Evolutionary conservation across 1,140 invertebrate species (phyloP), one percentile per base, ranked within the genome.

Genomic region (Cataglyphis hispanica): DNA sequence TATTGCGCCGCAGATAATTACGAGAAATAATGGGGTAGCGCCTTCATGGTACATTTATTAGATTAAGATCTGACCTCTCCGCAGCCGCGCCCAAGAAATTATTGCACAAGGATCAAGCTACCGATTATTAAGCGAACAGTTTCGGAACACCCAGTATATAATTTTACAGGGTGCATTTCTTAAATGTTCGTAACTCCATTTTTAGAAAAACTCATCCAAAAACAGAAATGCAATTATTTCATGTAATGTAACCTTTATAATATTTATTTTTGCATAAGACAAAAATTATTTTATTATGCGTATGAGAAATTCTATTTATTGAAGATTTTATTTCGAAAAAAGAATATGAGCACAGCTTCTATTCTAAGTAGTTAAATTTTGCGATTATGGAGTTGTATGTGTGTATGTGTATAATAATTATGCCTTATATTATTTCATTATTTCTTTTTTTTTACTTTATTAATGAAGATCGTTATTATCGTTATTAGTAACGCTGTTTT

Each of bases 21-120:
- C 61, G 86, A 85, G 74, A 75, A 88, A 85, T 78, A 87, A 56
- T 61, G 46, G 46, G 46, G 69, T 64, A 70, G 40, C 60, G 66
- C 56, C 60, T 86, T 86, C 88, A 61, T 25, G 83, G 84, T 80
- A 67, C 87, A 77, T 89, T 89, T 86, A 86, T 86, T 89, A 89
- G 88, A 89, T 89, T 89, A 84, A 53, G 77, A 89, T 89, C 88
- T 86, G 72, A 86, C 88, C 87, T 70, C 88, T 70, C 67, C 43
- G 43, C 70, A 77, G 25, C 13, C 53, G 46, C 58, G 58, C 40
- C 22, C 40, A 88, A 85, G 87, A 86, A 86, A 88, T 89, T 88
- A 88, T 81, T 50, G 76, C 60, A 67, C 60, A 67, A 37, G 83
- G 80, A 70, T 89, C 86, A 86, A 80, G 74, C 86, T 43, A 58